Conservation (phyloP, 2,888 invertebrate species). For the Alloplasta piceator region DNA sequence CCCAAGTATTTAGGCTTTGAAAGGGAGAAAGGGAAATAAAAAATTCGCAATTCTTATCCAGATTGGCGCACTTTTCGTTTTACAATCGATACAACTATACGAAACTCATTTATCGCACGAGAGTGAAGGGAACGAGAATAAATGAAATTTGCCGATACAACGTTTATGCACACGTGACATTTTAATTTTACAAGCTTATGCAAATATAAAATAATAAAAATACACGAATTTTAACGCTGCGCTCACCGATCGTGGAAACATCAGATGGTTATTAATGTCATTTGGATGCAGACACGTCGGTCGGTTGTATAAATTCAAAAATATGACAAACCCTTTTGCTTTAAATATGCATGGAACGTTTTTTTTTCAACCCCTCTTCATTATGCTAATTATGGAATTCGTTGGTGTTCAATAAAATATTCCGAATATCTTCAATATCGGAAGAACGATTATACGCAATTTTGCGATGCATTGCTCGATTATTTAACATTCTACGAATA, state of each 20-base stretch:
- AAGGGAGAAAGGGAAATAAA: background rate
- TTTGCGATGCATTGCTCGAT: too few relatives aligned
- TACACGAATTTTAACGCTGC: conserved; percentile 41
- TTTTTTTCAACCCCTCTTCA: background rate
- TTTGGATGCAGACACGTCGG: conserved; percentile 9
- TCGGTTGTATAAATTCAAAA: background rate
- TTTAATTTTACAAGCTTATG: conserved; percentile 38
- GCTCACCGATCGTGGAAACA: background rate
- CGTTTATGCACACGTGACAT: background rate
- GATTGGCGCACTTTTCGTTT: conserved; percentile 43
- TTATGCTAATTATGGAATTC: too few relatives aligned
- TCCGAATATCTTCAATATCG: too few relatives aligned
- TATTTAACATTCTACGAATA: too few relatives aligned
- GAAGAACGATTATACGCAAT: too few relatives aligned
- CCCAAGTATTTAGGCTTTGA: background rate
- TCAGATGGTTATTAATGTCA: conserved; percentile 3
- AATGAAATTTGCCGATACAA: conserved; percentile 32
- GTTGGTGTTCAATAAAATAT: too few relatives aligned
- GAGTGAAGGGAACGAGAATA: conserved; percentile 10
- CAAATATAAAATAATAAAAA: conserved; percentile 55
- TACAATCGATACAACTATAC: conserved; percentile 31
- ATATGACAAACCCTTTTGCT: conserved; percentile 9
- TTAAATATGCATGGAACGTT: background rate
- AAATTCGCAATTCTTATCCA: conserved; percentile 28
- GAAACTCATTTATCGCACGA: conserved; percentile 34